Evolutionary conservation across 1,140 invertebrate species (phyloP), one percentile per base, ranked within the genome.

Genomic region (Ooceraea biroi): DNA sequence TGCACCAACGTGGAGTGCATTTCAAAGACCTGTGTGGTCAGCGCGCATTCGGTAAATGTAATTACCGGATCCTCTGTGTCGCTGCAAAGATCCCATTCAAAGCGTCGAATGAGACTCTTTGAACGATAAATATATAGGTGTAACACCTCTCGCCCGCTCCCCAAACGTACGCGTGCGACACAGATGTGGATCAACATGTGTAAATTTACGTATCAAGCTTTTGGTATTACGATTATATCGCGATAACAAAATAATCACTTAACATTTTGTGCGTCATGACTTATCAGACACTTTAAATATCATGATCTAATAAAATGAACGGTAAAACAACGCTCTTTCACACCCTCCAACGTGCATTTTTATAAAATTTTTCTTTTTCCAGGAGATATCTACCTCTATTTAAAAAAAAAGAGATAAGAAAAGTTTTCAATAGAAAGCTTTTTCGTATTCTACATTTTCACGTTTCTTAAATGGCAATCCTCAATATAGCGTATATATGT

Each of bases 231-330:
- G 46, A 68, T 68, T 14, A 55, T 3, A 61, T 73, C 44, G 50
- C 50, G 36, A 58, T 77, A 36, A n/a, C 27, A 36, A 65, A 61
- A 61, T 25, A 17, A 17, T 25, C 25, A 8, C 10, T n/a, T 74
- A 73, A 57, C 72, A 74, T 61, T 74, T 74, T 27, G 14, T 74
- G 44, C 22, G 52, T 73, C n/a, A 30, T 74, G 55, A 74, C 57
- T 55, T 74, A 74, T 74, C 57, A 11, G 22, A 0, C 71, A 11
- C 36, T 65, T 77, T 66, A 25, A 65, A 77, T 77, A 77, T 77
- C 60, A 12, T 22, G 44, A 77, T 44, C 57, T 25, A 46, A 46
- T 12, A 66, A 44, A 65, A 63, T 58, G n/a, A 57, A 25, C 14
- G 44, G 36, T 77, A 44, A 77, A 66, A 65, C n/a, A 52, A 77